Evolutionary conservation across 1,140 invertebrate species (phyloP), one percentile per base, ranked within the genome.

Genomic region (Ectropis grisescens): DNA sequence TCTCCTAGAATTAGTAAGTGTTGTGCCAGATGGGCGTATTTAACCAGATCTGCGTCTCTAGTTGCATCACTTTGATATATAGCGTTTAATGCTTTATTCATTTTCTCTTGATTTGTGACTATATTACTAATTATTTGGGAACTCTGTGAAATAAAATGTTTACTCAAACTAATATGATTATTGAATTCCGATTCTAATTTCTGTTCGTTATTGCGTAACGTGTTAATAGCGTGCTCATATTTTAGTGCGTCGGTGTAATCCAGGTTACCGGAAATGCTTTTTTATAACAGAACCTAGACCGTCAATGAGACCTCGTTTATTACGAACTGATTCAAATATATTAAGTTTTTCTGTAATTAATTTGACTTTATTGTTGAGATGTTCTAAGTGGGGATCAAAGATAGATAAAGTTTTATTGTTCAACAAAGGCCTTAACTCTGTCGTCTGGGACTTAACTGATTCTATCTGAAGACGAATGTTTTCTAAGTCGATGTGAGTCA

Each of bases 1-100:
- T 64, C 50, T 6, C 39, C 32, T 29, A 52, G 29, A 32, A 64
- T 53, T 29, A 41, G 9, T 26, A 58, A 25, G 30, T 47, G 16
- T 47, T 65, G 54, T 0, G 52, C 49, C 11, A 66, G 36, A 10
- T 52, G 42, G n/a, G 49, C 47, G 16, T 48, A 48, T 45, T 51
- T 53, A 14, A 50, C 37, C 33, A 57, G 27, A 30, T 37, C 29
- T 12, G n/a, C 31, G 1, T 47, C 33, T 6, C 24, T 33, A 22
- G 9, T 23, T 16, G 7, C 36, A 11, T 37, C 26, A 11, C 13
- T 37, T 26, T 29, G 24, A 33, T 31, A 26, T 19, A 43, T 29
- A 14, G 11, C 11, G 7, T 32, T 24, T 10, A n/a, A n/a, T 10
- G 33, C 25, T 1, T 26, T 15, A 27, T 12, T 14, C 9, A 48